Conservation (phyloP, 2,113 vertebrate genomes). For the Pachypanchax playfairii region DNA sequence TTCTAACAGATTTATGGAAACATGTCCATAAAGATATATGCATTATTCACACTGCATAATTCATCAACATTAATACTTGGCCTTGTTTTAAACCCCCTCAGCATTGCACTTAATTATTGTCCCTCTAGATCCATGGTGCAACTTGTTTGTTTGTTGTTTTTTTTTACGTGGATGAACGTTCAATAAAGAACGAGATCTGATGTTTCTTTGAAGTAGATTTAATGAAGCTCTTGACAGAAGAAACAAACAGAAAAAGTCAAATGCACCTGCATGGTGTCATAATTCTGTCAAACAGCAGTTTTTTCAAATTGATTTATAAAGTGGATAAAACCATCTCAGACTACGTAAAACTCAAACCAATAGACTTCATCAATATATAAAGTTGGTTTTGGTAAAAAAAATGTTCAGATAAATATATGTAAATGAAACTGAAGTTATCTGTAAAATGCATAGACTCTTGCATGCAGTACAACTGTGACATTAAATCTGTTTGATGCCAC, state of each 20-base stretch:
- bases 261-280: constrained; percentile 49
- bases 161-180: constrained; percentile 26
- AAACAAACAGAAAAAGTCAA: constrained; percentile 62
- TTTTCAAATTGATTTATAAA: no score
- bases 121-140: neutral
- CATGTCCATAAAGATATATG: no score
- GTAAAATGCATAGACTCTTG: constrained; percentile 9
- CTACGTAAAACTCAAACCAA: no score
- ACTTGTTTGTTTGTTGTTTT: no score
- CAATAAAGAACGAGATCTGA: constrained; percentile 44
- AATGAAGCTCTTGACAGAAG: constrained; percentile 59
- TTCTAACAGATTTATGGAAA: no score
- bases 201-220: constrained; percentile 66
- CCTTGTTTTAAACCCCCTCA: neutral
- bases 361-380: no score
- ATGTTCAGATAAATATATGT: neutral
- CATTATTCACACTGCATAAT: no score
- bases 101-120: neutral
- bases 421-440: neutral
- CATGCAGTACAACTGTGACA: constrained; percentile 2
- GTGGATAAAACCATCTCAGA: no score
- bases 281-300: constrained; percentile 62
- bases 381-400: no score
- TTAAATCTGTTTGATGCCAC: constrained; percentile 38
- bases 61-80: no score